Evolutionary conservation across 1,140 invertebrate species (phyloP).

Genomic region (Lepidurus arcticus): DNA sequence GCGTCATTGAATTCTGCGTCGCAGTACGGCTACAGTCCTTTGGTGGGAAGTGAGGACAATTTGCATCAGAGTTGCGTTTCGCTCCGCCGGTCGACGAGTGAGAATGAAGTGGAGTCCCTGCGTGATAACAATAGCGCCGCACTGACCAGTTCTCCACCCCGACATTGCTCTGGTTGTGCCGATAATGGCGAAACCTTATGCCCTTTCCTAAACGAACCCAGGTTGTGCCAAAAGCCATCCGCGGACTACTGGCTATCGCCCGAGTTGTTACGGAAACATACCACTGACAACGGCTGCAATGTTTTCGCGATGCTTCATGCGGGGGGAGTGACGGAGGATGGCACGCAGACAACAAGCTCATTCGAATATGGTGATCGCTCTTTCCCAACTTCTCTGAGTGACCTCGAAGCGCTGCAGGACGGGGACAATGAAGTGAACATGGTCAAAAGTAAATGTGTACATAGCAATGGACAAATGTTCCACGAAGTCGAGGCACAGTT

Average conservation of each 20-base stretch:
- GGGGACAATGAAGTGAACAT: constrained; percentile 8
- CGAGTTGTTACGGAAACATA: constrained; percentile 31
- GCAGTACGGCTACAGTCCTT: constrained; percentile 35
- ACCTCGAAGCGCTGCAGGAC: constrained; percentile 28
- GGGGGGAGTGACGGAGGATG: constrained; percentile 19
- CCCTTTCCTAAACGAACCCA: constrained; percentile 21
- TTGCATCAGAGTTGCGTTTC: constrained; percentile 22
- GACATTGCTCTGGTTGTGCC: background rate
- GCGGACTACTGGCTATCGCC: constrained; percentile 29
- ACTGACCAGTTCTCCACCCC: background rate
- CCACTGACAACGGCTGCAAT: background rate
- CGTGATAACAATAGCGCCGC: background rate
- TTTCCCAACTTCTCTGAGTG: constrained; percentile 26
- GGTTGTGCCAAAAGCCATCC: background rate
- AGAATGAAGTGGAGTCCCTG: constrained; percentile 28
- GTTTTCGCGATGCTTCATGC: background rate
- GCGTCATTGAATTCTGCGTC: constrained; percentile 31
- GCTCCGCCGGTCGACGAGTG: constrained; percentile 9
- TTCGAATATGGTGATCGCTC: constrained; percentile 28
- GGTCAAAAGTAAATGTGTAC: constrained; percentile 25
- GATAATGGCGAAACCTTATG: constrained; percentile 28
- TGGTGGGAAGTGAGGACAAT: constrained; percentile 30
- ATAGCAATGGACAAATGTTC: background rate
- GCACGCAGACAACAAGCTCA: background rate
- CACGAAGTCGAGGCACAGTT: background rate